phyloP scores from a whole-genome alignment of 2,113 vertebrate species.

The Mesoclemmys tuberculata region DNA sequence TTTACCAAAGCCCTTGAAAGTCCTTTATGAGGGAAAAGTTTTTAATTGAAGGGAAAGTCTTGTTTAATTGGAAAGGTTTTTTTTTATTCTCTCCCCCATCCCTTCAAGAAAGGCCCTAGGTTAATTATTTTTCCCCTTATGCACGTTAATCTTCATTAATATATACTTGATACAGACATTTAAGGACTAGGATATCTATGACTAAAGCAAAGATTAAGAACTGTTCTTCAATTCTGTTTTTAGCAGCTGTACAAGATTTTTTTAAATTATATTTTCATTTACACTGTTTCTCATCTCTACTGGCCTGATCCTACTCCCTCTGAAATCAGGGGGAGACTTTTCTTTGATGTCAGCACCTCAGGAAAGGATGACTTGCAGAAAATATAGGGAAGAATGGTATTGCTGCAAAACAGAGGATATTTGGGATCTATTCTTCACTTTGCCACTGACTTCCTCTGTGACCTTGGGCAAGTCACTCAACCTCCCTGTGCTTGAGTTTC shows the following conservation, averaged over 20 bases:
- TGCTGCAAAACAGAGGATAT: background rate
- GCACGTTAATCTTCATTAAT: background rate
- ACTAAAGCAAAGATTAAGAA: background rate
- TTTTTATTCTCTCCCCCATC: slow-evolving; percentile 1
- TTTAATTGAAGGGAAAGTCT: slow-evolving; percentile 63
- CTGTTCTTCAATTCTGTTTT: background rate
- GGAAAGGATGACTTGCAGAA: background rate
- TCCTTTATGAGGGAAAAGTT: slow-evolving; percentile 61
- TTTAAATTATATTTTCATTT: background rate
- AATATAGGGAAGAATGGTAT: background rate
- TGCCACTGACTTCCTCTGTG: background rate
- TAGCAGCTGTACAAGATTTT: background rate
- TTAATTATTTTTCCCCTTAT: background rate
- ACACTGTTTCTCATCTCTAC: background rate
- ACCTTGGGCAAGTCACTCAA: background rate
- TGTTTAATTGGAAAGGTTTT: slow-evolving; percentile 55
- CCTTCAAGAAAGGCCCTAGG: slow-evolving; percentile 7
- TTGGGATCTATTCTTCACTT: background rate
- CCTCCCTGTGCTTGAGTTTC: background rate
- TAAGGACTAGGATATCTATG: background rate
- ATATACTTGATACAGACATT: background rate
- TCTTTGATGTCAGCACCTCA: background rate
- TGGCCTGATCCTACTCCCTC: background rate
- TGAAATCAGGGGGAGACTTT: background rate
- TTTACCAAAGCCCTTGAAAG: slow-evolving; percentile 64